A percentile compares a stretch with the other conserved stretches of the same genome.
These are phyloP conservation scores for Barbus barbus DNA, from an alignment of 2,113 vertebrate species.

Conservation along the genomic window DNA sequence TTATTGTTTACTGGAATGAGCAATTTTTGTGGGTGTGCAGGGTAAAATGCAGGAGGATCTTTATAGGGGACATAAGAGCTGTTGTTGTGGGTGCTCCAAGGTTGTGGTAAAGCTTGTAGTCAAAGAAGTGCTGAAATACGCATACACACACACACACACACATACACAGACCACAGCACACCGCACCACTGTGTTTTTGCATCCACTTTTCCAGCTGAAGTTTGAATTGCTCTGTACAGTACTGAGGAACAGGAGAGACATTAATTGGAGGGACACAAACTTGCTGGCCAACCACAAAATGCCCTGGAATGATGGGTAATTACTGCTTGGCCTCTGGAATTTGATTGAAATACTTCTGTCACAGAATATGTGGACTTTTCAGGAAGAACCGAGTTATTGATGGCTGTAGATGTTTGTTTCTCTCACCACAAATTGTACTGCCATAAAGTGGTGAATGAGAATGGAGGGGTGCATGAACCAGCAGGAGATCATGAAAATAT, in stretches of 20 bases:
- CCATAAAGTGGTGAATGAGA: neutral
- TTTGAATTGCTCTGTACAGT: constrained; percentile 22
- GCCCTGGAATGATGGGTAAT: constrained; percentile 72
- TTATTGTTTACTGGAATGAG: constrained; percentile 36
- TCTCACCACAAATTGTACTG: constrained; percentile 22
- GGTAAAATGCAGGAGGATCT: constrained; percentile 35
- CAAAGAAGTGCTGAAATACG: constrained; percentile 16
- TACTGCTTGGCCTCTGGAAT: constrained; percentile 61
- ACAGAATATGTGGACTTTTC: constrained; percentile 33
- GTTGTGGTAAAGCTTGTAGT: constrained; percentile 48
- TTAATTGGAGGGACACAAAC: constrained; percentile 68
- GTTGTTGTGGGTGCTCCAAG: constrained; percentile 43
- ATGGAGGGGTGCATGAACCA: constrained; percentile 6
- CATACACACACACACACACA: neutral
- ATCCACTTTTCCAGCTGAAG: constrained; percentile 28
- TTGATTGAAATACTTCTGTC: constrained; percentile 48
- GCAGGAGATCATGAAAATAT: constrained; percentile 11
- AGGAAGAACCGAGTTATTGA: constrained; percentile 20
- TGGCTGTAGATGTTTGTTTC: constrained; percentile 27
- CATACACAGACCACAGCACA: constrained; percentile 8
- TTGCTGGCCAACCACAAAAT: constrained; percentile 71
- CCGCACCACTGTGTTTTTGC: constrained; percentile 31
- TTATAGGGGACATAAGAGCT: constrained; percentile 42
- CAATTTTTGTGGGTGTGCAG: constrained; percentile 25
- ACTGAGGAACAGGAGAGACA: constrained; percentile 48